A percentile compares a stretch with the other conserved stretches of the same genome.
phyloP scores from a whole-genome alignment of 2,797 vertebrate genomes.

The Sebastes iracundus region DNA sequence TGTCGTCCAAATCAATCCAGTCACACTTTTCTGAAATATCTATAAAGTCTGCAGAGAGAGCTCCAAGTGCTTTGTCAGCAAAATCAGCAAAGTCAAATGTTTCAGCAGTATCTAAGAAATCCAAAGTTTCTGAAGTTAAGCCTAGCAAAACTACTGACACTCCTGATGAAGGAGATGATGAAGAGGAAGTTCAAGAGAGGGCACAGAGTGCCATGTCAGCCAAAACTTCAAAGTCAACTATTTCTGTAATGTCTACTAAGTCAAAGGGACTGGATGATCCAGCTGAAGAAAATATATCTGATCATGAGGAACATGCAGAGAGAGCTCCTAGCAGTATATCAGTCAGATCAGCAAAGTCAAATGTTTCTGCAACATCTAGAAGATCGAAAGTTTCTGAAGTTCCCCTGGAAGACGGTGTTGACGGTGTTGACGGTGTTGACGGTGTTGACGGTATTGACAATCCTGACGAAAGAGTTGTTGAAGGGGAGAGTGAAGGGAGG shows the following conservation, averaged over 20 bases:
- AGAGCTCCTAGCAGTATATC: slow-evolving; percentile 47
- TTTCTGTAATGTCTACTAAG: slow-evolving; percentile 31
- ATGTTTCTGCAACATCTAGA: slow-evolving; percentile 36
- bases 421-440: background rate
- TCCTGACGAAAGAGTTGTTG: slow-evolving; percentile 1
- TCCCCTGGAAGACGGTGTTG: background rate
- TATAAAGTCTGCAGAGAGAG: background rate
- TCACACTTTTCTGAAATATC: slow-evolving; percentile 35
- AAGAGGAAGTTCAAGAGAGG: slow-evolving; percentile 36
- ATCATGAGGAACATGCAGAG: background rate
- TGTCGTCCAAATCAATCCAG: slow-evolving; percentile 46
- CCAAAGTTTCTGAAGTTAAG: slow-evolving; percentile 12
- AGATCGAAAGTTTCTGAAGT: slow-evolving; percentile 19
- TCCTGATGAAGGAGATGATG: background rate
- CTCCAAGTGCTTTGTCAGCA: background rate
- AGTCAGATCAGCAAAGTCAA: slow-evolving; percentile 51
- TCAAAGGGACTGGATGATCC: background rate
- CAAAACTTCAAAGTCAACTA: slow-evolving; percentile 50
- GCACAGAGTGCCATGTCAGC: slow-evolving; percentile 42
- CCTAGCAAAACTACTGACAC: background rate
- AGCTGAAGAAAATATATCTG: background rate
- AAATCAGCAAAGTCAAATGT: too few relatives aligned
- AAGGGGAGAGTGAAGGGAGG: slow-evolving; percentile 13
- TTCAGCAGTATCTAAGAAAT: slow-evolving; percentile 48
- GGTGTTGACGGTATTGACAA: background rate